Base-by-base conservation (phyloP, 2,888 invertebrate species). In the Hirtodrosophila duncani region DNA sequence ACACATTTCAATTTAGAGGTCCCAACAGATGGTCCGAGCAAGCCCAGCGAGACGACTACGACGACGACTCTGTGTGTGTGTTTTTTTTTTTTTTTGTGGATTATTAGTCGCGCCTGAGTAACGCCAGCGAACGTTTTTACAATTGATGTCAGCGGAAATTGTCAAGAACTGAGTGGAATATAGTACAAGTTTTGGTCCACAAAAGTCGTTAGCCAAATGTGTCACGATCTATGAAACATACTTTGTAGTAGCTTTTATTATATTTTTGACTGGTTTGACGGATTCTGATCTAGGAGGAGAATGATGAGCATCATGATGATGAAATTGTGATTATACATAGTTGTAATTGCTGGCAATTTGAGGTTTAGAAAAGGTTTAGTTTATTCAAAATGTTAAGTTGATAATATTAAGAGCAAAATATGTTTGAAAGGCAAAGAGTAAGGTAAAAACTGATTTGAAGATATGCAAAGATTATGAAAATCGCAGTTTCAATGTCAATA, bases 101-200 rank as follows among this genome's bases (percentile, higher is more conserved):
- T 57, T 50, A 61, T 71, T 61, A 62, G 57, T 52, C 50, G 45
- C 51, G 64, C 46, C 46, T 48, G 36, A 52, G 46, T 39, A 57
- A 57, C 45, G 51, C 46, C 44, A 43, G 46, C 42, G 34, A 16
- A 23, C 41, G 5, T 39, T 41, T 30, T 31, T 49, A 49, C 48
- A 65, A 71, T 72, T 77, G 59, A 72, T 72, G 72, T 66, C 77
- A 77, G 56, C 77, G 72, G 62, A 77, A 72, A 72, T 66, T 56
- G 30, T 21, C 39, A 33, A 21, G 27, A 44, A 33, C 43, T 51
- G 53, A 53, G 38, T 33, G 48, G 30, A n/a, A n/a, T n/a, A n/a
- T n/a, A n/a, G n/a, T n/a, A n/a, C n/a, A n/a, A n/a, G n/a, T n/a
- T n/a, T n/a, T n/a, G n/a, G n/a, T n/a, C n/a, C n/a, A 14, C 17